phyloP scores from a whole-genome alignment of 2,888 invertebrate genomes.

The Clivina fossor region DNA sequence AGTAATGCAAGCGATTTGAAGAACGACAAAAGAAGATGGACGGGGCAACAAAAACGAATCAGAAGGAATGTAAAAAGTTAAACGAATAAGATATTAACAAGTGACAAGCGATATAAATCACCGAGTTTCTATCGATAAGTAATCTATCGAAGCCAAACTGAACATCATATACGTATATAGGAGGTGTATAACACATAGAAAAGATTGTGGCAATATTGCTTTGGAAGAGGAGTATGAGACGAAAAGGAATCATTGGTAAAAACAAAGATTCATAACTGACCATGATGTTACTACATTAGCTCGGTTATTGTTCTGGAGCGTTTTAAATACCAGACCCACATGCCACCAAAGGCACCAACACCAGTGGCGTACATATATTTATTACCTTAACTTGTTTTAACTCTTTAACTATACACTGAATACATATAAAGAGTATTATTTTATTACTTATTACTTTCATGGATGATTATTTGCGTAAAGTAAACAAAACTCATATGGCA shows the following conservation, averaged over 20 bases:
- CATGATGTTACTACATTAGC: conserved; percentile 22
- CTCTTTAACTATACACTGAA: too few relatives aligned
- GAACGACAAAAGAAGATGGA: background rate
- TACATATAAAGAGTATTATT: too few relatives aligned
- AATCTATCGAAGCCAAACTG: conserved; percentile 16
- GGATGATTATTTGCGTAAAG: too few relatives aligned
- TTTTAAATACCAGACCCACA: conserved; percentile 17
- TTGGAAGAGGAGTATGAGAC: background rate
- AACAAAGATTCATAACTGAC: conserved; percentile 18
- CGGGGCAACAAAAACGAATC: conserved; percentile 1
- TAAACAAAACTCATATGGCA: too few relatives aligned
- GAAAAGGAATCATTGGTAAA: conserved; percentile 13
- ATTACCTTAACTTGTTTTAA: too few relatives aligned
- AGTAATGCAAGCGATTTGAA: background rate
- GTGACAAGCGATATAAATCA: conserved; percentile 29
- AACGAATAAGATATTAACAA: conserved; percentile 30
- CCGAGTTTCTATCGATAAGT: conserved; percentile 22
- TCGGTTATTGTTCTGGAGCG: conserved; percentile 14
- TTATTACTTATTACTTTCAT: too few relatives aligned
- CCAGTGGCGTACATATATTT: background rate
- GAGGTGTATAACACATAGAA: too few relatives aligned
- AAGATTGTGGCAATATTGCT: too few relatives aligned
- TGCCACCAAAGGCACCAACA: background rate
- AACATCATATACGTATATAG: too few relatives aligned
- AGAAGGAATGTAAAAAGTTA: conserved; percentile 17